Evolutionary conservation across 2,113 vertebrate genomes (phyloP).

Genomic region (Procapra przewalskii): DNA sequence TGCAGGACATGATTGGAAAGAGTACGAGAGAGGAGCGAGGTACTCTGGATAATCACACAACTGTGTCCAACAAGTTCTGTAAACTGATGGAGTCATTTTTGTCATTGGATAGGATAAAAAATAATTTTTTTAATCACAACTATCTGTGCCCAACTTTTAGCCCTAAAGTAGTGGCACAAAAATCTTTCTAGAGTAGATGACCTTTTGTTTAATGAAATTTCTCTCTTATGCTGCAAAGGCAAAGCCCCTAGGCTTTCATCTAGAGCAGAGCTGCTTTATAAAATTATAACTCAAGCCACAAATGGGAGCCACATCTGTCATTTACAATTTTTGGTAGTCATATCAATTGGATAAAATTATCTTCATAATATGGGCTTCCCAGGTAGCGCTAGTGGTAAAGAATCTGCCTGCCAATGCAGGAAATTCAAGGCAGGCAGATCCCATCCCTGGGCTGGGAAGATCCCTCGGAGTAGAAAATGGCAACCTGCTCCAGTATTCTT

Average conservation of each 20-base stretch:
- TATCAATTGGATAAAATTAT: neutral
- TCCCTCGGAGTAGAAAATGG: neutral
- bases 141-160: neutral
- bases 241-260: neutral
- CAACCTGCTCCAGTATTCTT: neutral
- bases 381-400: neutral
- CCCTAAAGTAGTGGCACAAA: neutral
- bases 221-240: neutral
- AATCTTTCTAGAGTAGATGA: neutral
- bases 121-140: neutral
- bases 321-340: neutral
- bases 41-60: neutral
- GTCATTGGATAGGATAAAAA: neutral
- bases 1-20: neutral
- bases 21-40: fast-evolving
- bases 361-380: neutral
- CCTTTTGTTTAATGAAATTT: neutral
- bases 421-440: neutral
- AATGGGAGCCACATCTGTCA: neutral
- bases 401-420: neutral
- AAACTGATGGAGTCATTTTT: neutral
- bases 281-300: neutral
- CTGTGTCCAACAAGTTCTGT: neutral
- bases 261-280: neutral
- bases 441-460: neutral